Percentiles rank a stretch among this genome's conserved stretches.
Conservation (phyloP, 2,888 invertebrate species). For the Lysandra coridon region DNA sequence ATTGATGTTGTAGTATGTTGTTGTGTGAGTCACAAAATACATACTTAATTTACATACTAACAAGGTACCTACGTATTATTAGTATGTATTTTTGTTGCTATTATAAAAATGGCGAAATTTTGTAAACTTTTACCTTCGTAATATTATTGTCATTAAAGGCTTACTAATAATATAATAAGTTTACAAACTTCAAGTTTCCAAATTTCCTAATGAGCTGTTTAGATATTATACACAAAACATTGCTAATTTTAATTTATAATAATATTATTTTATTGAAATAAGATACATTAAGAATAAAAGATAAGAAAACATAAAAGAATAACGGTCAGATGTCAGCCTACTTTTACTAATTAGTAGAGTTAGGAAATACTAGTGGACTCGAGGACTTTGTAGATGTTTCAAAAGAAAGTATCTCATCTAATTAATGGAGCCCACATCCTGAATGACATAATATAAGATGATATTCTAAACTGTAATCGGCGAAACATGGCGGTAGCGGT, state of each 20-base stretch:
- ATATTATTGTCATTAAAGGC: too few species aligned
- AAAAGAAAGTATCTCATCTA: neutral
- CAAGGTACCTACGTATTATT: too few species aligned
- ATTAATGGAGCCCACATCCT: neutral
- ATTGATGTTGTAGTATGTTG: too few species aligned
- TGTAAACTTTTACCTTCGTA: too few species aligned
- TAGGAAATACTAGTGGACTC: neutral
- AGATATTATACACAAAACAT: neutral
- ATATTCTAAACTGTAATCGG: neutral
- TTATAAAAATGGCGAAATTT: too few species aligned
- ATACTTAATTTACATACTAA: too few species aligned
- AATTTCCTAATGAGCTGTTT: neutral
- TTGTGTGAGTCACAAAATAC: too few species aligned
- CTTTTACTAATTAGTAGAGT: conserved; percentile 16
- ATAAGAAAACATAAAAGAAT: neutral
- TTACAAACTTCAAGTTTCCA: neutral
- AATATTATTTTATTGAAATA: neutral
- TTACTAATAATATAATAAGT: neutral
- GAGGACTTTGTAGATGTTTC: neutral
- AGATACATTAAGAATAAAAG: neutral
- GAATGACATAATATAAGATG: neutral
- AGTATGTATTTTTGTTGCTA: too few species aligned
- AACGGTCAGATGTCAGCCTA: conserved; percentile 6
- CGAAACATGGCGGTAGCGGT: too few species aligned
- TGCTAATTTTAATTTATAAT: neutral